These are phyloP conservation scores for Sapajus apella DNA, from an alignment of 2,113 vertebrate genomes.

Conservation along the genomic window DNA sequence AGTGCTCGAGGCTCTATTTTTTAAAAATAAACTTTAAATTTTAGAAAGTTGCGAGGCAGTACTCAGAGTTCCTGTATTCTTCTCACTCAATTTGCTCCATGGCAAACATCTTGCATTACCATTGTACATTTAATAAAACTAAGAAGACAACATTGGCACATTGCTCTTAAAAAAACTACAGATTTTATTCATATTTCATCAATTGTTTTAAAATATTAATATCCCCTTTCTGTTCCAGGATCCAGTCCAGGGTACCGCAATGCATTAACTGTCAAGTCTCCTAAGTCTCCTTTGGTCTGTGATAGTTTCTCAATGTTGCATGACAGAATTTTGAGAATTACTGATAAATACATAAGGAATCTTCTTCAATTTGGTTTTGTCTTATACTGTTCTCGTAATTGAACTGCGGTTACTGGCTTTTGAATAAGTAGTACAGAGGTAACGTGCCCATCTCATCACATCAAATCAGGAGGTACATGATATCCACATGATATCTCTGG, in stretches of 20 bases:
- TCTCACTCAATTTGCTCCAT: not conserved
- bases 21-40: not conserved
- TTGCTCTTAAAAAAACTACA: not conserved
- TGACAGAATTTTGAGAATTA: not conserved
- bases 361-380: not conserved
- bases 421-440: not conserved
- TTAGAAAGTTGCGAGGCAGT: not conserved
- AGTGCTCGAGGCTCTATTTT: not conserved
- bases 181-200: not conserved
- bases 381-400: not conserved
- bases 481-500: not conserved
- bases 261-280: not conserved
- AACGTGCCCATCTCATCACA: not conserved
- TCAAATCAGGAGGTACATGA: not conserved
- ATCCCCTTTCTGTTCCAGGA: not conserved
- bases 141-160: not conserved
- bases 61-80: not conserved
- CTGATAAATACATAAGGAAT: not conserved
- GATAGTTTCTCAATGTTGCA: not conserved
- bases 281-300: not conserved
- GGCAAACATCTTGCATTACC: not conserved
- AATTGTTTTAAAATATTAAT: not conserved
- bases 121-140: not conserved
- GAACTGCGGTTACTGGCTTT: not conserved
- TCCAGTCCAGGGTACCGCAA: too few species aligned